Evolutionary conservation across 2,113 vertebrate species (phyloP).

Genomic region (Pituophis catenifer): DNA sequence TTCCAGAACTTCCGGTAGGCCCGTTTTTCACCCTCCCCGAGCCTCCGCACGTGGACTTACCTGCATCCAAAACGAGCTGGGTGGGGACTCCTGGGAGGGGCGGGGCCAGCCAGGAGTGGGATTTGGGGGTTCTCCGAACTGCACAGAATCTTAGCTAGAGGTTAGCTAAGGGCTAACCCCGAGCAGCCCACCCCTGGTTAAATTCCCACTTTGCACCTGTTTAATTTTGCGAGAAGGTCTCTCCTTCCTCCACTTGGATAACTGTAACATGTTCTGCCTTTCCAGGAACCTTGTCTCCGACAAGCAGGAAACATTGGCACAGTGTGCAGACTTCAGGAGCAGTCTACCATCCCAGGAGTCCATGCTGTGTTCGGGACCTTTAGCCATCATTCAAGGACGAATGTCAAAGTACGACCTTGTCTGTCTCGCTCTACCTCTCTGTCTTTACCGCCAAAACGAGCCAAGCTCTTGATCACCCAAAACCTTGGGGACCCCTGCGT

Average conservation of each 20-base stretch:
- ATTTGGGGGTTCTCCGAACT: no score
- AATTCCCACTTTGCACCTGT: neutral
- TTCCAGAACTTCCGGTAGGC: no score
- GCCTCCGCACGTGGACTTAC: no score
- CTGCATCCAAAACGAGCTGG: no score
- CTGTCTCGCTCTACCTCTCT: neutral
- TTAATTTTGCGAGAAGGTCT: neutral
- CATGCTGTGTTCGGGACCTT: constrained; percentile 85
- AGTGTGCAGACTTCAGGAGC: constrained; percentile 93
- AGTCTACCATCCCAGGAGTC: constrained; percentile 87
- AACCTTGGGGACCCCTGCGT: neutral
- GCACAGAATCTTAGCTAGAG: no score
- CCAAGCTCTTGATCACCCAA: neutral
- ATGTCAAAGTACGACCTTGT: constrained; percentile 80
- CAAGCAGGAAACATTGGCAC: constrained; percentile 90
- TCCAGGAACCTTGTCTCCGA: constrained; percentile 92
- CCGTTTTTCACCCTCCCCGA: no score
- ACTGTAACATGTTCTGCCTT: neutral
- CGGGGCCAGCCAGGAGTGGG: no score
- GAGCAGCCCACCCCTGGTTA: no score
- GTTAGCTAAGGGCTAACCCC: no score
- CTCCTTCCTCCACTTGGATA: neutral
- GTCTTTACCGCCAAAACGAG: neutral
- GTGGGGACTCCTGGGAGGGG: no score
- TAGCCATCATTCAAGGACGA: constrained; percentile 92